phyloP scores from a whole-genome alignment of 2,797 vertebrate species.

The Tauraco hartlaubi region DNA sequence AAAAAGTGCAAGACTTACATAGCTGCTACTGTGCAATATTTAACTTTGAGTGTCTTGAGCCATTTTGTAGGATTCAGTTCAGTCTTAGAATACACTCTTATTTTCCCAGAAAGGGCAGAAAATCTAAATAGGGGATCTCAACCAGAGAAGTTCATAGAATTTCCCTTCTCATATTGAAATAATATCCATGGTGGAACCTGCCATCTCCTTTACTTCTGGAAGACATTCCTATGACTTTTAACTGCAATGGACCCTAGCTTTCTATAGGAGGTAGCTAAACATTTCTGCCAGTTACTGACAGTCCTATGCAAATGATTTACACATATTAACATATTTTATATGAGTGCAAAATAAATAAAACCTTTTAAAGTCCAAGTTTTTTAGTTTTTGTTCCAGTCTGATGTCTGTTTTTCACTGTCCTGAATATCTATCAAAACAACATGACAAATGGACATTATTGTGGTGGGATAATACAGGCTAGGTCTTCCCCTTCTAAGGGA shows the following conservation, averaged over 20 bases:
- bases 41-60: not conserved
- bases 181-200: not conserved
- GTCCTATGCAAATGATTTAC: not conserved
- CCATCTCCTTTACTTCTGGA: not conserved
- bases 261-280: not conserved
- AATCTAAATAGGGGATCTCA: not conserved
- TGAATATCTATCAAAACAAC: not conserved
- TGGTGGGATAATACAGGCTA: not conserved
- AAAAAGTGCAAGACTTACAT: not conserved
- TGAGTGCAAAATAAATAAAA: not conserved
- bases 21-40: not conserved
- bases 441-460: not conserved
- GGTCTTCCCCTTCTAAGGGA: not conserved
- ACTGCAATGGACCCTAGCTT: not conserved
- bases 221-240: not conserved
- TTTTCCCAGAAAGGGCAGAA: not conserved
- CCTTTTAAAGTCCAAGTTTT: not conserved
- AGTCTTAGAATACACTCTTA: not conserved
- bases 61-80: not conserved
- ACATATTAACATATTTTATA: not conserved
- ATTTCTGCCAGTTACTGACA: not conserved
- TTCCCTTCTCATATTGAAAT: not conserved
- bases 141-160: not conserved
- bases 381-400: not conserved
- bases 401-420: not conserved